phyloP scores from a whole-genome alignment of 1,140 invertebrate species.

The Halictus rubicundus region DNA sequence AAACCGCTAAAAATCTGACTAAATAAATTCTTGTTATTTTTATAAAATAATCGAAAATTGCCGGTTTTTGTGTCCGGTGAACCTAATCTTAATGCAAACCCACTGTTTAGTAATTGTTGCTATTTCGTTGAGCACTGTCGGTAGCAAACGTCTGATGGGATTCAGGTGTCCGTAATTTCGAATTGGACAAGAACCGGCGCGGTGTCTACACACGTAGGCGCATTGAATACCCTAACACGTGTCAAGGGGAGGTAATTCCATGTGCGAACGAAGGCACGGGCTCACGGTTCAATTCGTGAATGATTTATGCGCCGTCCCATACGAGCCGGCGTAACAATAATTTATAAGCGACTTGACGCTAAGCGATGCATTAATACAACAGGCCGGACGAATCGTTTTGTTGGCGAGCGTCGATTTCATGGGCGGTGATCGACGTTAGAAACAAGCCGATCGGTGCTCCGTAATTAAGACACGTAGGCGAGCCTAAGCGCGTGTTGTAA shows the following conservation, averaged over 20 bases:
- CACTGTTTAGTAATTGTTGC: no score
- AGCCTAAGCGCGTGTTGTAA: conserved; percentile 37
- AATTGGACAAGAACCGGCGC: neutral
- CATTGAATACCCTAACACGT: neutral
- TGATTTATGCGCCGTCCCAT: conserved; percentile 56
- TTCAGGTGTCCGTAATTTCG: neutral
- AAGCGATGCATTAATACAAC: conserved; percentile 58
- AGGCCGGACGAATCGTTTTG: conserved; percentile 37
- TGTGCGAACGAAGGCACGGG: neutral
- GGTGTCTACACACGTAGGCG: no score
- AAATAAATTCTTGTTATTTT: no score
- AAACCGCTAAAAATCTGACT: no score
- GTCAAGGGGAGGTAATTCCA: conserved; percentile 29
- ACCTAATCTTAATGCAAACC: no score
- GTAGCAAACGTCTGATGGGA: no score
- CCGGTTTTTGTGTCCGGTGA: no score
- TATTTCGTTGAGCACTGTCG: no score
- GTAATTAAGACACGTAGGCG: conserved; percentile 34
- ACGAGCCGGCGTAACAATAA: conserved; percentile 57
- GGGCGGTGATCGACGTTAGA: conserved; percentile 35
- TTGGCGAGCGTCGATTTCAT: conserved; percentile 20
- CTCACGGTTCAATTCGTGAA: conserved; percentile 43
- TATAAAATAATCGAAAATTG: no score
- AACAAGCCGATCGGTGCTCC: conserved; percentile 11
- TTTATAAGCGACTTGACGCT: conserved; percentile 44